Evolutionary conservation across 2,113 vertebrate species (phyloP), one percentile per base, ranked within the genome.

Genomic region (Baryphthengus martii): DNA sequence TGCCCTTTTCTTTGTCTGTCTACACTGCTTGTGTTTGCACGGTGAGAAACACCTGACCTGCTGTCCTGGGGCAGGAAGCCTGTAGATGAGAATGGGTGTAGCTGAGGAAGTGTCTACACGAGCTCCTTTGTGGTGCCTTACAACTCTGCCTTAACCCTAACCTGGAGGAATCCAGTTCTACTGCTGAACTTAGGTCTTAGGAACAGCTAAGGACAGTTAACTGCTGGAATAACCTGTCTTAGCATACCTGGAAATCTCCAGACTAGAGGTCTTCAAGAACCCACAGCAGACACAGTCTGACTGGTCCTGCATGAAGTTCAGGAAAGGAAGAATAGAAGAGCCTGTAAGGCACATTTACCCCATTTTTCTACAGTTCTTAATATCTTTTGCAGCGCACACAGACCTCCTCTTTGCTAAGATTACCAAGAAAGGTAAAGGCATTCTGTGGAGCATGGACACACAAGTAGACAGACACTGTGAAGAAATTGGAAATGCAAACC

Each of bases 1-100:
- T 93, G 96, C 92, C 91, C 92, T 95, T 88, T 86, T 11, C 88
- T 84, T 84, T 95, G 55, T 88, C 50, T 91, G 39, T 85, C 61
- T 62, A 39, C 28, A 2, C 6, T 65, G 68, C 24, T n/a, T 71
- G 45, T 62, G 67, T 72, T 88, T 85, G 61, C 75, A 55, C 0
- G 0, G 26, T 47, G 47, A 39, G 74, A 88, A 91, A 50, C 10
- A 42, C 37, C 66, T 83, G 78, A 76, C 25, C 63, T 49, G n/a
- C 40, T 58, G 42, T 94, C 59, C 75, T 23, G 10, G 25, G 39
- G 47, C 9, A 93, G 26, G 65, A 67, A 83, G 65, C 56, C 50
- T n/a, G 62, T 9, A 59, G 61, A 52, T 23, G 18, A 58, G 68
- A 56, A 23, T 37, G 44, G 85, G 85, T 71, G 75, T 82, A 90